Base-by-base conservation (phyloP, 2,888 invertebrate genomes). In the Drosophila fungiperda region DNA sequence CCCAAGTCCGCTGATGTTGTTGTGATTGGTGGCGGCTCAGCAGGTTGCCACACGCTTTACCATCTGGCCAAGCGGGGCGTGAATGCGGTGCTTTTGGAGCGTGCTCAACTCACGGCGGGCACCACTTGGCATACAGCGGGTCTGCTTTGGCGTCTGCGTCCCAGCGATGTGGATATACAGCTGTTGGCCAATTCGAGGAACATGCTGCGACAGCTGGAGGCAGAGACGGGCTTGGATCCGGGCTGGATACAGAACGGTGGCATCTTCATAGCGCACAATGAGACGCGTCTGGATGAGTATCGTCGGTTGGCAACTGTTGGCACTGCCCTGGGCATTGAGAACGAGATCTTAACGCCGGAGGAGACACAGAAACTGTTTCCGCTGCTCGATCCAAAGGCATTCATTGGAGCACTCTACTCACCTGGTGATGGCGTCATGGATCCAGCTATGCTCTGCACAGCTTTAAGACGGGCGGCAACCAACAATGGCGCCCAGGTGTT, bases 201-300 rank as follows among this genome's bases (percentile, higher is more conserved):
- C 26, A 94, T 97, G 54, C 94, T 98, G 82, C 94, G 94, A 55
- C 94, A 94, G 38, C 93, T 98, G 61, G 97, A 97, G 92, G 93
- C 95, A 58, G 98, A 98, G 93, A 96, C 96, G 0, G 98, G 96
- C 0, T 94, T 96, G 12, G 94, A 96, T 92, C 96, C 98, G 0
- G 98, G 98, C 0, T 98, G 97, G 96, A 96, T 95, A 82, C 96
- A 97, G 92, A 98, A 98, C 93, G 98, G 98, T 3, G 98, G 98
- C 48, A 94, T 98, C 86, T 98, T 97, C 92, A 96, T 98, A 80
- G 97, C 98, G 7, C 95, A 95, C 87, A 95, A 95, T 58, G 94
- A 95, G 96, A 95, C 95, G 69, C 94, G 98, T 59, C 94, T 98
- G 76, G 95, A 97, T 92, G 98, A 98, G 93, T 98, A 98, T 92